phyloP scores from a whole-genome alignment of 1,140 invertebrate species.

The Nautilus pompilius region DNA sequence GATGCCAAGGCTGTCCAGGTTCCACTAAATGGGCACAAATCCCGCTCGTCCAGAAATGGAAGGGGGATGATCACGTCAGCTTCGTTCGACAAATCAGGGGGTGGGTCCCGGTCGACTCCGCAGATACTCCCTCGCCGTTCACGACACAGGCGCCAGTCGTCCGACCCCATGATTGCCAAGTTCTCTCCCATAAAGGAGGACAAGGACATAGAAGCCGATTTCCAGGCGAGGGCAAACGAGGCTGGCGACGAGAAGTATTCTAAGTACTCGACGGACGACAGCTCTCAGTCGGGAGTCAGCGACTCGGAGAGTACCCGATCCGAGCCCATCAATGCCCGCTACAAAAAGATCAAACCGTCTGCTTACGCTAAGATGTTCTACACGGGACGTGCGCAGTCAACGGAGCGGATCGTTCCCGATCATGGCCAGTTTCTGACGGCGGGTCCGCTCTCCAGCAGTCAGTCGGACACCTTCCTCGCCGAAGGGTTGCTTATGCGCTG shows the following conservation, averaged over 20 bases:
- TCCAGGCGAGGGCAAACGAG: constrained; percentile 24
- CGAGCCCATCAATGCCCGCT: constrained; percentile 29
- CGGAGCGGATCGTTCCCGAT: constrained; percentile 17
- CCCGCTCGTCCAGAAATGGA: constrained; percentile 11
- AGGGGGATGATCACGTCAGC: constrained; percentile 5
- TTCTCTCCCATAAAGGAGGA: constrained; percentile 63
- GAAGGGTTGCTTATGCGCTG: constrained; percentile 8
- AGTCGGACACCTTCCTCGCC: constrained; percentile 23
- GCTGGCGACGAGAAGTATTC: constrained; percentile 7
- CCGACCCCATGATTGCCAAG: constrained; percentile 52
- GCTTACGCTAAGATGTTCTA: constrained; percentile 44
- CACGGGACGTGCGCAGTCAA: constrained; percentile 11
- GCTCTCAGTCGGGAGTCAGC: constrained; percentile 46
- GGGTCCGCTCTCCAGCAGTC: constrained; percentile 18
- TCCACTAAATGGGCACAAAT: constrained; percentile 5
- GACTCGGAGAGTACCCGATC: constrained; percentile 47
- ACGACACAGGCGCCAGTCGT: constrained; percentile 50
- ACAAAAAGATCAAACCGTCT: constrained; percentile 32
- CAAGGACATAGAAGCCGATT: constrained; percentile 57
- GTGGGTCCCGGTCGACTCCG: constrained; percentile 38
- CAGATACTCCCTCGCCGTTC: constrained; percentile 47
- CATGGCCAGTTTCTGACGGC: not conserved
- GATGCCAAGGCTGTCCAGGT: constrained; percentile 4
- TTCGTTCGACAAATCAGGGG: not conserved
- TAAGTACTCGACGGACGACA: constrained; percentile 40